Conservation (phyloP, 2,797 vertebrate genomes). For the Etheostoma perlongum region DNA sequence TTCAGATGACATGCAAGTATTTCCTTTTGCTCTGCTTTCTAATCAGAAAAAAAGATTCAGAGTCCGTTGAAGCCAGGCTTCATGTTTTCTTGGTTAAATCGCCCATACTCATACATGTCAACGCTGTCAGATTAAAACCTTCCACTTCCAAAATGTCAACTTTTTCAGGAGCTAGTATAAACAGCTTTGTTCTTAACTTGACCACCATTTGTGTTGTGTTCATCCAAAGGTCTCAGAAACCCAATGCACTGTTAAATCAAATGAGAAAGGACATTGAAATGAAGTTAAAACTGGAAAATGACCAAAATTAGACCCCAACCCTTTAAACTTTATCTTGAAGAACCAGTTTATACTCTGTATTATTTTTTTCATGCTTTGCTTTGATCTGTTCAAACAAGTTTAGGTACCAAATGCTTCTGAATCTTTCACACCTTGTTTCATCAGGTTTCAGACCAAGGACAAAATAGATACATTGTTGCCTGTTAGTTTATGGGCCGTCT, state of each 20-base stretch:
- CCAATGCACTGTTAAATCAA: constrained; percentile 1
- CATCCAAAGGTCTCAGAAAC: constrained; percentile 50
- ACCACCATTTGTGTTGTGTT: constrained; percentile 32
- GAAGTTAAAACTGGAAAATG: neutral
- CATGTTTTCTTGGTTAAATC: constrained; percentile 59
- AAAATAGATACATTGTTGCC: neutral
- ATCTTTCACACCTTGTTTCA: neutral
- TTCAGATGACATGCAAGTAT: constrained; percentile 55
- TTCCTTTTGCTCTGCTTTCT: constrained; percentile 42
- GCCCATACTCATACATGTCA: constrained; percentile 50
- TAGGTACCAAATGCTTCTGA: neutral
- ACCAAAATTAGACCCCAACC: constrained; percentile 8
- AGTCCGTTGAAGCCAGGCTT: constrained; percentile 15
- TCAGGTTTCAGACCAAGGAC: neutral
- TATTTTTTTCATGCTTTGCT: neutral
- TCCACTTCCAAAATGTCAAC: constrained; percentile 43
- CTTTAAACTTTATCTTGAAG: neutral
- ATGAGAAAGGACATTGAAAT: neutral
- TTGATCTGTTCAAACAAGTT: neutral
- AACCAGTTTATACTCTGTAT: neutral
- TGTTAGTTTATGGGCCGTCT: neutral
- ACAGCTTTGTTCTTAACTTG: constrained; percentile 40
- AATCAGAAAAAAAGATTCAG: constrained; percentile 38
- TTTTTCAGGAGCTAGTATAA: constrained; percentile 47
- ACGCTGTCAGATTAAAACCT: constrained; percentile 58